Evolutionary conservation across 2,113 vertebrate species (phyloP).

Genomic region (Bambusicola thoracicus): DNA sequence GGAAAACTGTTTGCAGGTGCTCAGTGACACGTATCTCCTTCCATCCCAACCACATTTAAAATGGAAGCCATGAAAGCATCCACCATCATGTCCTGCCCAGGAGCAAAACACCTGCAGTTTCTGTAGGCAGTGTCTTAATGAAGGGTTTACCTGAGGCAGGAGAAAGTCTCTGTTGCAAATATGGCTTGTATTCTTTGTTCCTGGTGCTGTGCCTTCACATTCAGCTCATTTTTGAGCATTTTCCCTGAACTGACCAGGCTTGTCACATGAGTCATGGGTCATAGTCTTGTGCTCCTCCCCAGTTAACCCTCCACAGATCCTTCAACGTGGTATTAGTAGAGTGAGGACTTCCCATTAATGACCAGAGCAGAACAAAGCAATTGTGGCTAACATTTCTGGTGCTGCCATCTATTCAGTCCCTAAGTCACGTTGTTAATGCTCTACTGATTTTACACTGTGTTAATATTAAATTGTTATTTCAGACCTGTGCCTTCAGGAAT

Average conservation of each 20-base stretch:
- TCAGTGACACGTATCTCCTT: not conserved
- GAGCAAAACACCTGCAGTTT: slow-evolving; percentile 21
- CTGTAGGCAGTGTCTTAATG: not conserved
- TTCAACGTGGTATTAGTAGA: not conserved
- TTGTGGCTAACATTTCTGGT: not conserved
- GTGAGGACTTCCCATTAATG: not conserved
- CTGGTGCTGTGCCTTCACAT: not conserved
- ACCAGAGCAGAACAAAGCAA: not conserved
- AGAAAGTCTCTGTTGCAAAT: not conserved
- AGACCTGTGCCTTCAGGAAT: not conserved
- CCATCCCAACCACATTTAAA: not conserved
- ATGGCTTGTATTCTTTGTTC: not conserved
- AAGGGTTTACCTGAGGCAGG: not conserved
- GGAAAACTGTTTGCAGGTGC: not conserved
- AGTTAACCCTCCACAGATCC: not conserved
- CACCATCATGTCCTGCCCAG: not conserved
- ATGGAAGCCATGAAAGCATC: not conserved
- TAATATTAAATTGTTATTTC: not conserved
- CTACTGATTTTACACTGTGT: not conserved
- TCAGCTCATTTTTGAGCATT: not conserved
- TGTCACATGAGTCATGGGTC: not conserved
- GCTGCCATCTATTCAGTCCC: not conserved
- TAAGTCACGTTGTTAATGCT: not conserved
- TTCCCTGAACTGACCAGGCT: not conserved
- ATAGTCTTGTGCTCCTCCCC: not conserved